Conservation (phyloP, 2,888 invertebrate genomes). For the Emmelina monodactyla region DNA sequence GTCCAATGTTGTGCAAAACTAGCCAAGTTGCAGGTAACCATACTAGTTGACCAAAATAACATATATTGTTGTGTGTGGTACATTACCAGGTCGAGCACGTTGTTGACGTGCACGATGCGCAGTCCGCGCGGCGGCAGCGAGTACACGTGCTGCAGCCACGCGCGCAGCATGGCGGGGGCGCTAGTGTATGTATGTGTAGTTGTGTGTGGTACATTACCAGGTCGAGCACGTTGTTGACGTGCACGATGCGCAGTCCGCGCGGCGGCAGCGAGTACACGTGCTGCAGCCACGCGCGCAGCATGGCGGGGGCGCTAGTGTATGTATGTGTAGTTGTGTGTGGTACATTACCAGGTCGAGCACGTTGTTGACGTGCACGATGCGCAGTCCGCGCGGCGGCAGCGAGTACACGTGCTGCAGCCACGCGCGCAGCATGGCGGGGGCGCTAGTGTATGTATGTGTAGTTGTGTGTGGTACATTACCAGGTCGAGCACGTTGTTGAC, state of each 20-base stretch:
- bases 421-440: constrained; percentile 65
- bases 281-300: constrained; percentile 68
- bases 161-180: constrained; percentile 71
- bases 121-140: constrained; percentile 27
- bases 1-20: not conserved
- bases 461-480: constrained; percentile 25
- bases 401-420: constrained; percentile 63
- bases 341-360: no score
- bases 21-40: not conserved
- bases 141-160: constrained; percentile 64
- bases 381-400: constrained; percentile 28
- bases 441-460: not conserved
- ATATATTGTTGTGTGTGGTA: no score
- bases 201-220: no score
- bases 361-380: constrained; percentile 41
- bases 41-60: no score
- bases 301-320: no score
- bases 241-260: constrained; percentile 31
- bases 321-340: no score
- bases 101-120: constrained; percentile 43
- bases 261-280: constrained; percentile 52
- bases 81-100: no score
- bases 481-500: constrained; percentile 38
- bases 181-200: no score
- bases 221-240: constrained; percentile 46